Evolutionary conservation across 2,797 vertebrate genomes (phyloP).

Genomic region (Nasua narica): DNA sequence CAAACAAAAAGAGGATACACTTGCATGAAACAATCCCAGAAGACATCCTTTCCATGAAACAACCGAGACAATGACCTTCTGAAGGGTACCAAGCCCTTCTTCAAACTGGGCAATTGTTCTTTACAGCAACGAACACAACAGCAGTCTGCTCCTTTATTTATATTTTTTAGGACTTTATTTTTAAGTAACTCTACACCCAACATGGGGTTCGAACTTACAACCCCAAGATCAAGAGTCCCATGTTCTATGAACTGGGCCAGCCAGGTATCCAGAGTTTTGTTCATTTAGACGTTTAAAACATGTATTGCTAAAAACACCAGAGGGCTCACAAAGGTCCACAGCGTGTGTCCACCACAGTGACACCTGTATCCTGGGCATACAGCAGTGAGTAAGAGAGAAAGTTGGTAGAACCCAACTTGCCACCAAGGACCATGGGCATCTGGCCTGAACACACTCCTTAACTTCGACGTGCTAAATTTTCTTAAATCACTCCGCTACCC

Average conservation of each 20-base stretch:
- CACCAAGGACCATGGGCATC: neutral
- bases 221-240: neutral
- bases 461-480: neutral
- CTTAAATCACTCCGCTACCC: neutral
- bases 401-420: neutral
- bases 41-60: neutral
- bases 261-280: neutral
- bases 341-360: rapidly evolving
- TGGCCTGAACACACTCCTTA: neutral
- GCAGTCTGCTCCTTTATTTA: neutral
- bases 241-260: neutral
- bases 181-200: neutral
- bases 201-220: neutral
- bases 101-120: neutral
- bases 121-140: neutral
- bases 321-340: neutral
- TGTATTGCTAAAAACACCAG: neutral
- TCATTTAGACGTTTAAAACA: neutral
- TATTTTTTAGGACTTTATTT: neutral
- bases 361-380: neutral
- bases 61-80: neutral
- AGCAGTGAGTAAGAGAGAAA: neutral
- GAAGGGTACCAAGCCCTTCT: neutral
- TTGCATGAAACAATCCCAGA: neutral
- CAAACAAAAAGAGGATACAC: neutral